These are phyloP conservation scores for Hylaea fasciaria DNA, from an alignment of 2,888 invertebrate genomes.

Conservation along the genomic window DNA sequence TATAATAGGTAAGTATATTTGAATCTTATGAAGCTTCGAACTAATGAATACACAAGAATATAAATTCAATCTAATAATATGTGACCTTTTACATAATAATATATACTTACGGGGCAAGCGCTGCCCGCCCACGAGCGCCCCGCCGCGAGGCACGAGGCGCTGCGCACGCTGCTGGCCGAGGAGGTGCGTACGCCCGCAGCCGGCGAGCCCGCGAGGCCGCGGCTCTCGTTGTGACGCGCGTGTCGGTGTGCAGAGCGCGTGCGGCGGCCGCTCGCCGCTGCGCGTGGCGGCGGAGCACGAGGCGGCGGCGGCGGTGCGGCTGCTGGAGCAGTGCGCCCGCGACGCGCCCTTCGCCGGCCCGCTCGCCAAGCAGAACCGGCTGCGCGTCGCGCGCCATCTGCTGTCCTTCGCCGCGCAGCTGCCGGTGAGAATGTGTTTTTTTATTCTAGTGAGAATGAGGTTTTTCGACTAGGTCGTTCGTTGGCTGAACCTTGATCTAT, in stretches of 20 bases:
- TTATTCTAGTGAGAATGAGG: no score
- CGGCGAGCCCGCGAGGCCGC: no score
- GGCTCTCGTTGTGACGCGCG: background rate
- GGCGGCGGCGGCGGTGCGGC: slow-evolving; percentile 66
- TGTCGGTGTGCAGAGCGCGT: slow-evolving; percentile 31
- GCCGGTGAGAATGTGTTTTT: slow-evolving; percentile 50
- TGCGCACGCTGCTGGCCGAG: slow-evolving; percentile 65
- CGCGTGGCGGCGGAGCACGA: slow-evolving; percentile 72
- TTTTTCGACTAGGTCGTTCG: no score
- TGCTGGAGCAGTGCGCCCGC: slow-evolving; percentile 77
- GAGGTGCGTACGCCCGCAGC: slow-evolving; percentile 58
- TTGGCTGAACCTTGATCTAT: no score
- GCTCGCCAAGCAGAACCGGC: slow-evolving; percentile 78
- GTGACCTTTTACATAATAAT: background rate
- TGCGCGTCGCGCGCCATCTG: slow-evolving; percentile 67
- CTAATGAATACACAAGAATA: background rate
- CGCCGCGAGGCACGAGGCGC: slow-evolving; percentile 86
- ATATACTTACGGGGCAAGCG: slow-evolving; percentile 79
- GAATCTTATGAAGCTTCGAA: slow-evolving; percentile 15
- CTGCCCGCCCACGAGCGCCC: slow-evolving; percentile 84
- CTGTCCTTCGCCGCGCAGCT: slow-evolving; percentile 39
- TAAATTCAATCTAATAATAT: background rate
- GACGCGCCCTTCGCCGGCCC: slow-evolving; percentile 80
- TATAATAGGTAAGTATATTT: slow-evolving; percentile 6
- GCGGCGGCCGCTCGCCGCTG: slow-evolving; percentile 60